Percentiles rank a stretch among this genome's conserved stretches.
Conservation (phyloP, 1,140 invertebrate species). For the Drosophila punjabiensis region DNA sequence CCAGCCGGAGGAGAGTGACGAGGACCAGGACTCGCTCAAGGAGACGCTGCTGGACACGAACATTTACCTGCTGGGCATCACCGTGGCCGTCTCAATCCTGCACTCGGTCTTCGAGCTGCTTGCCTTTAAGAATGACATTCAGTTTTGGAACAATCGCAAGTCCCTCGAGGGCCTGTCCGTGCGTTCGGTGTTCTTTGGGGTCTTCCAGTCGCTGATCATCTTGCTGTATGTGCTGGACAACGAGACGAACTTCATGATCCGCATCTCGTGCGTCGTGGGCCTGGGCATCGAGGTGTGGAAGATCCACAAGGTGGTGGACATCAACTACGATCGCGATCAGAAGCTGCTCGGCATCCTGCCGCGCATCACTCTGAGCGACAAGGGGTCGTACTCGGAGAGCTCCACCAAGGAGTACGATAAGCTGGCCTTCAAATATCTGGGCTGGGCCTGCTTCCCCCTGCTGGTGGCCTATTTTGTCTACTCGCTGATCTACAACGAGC, state of each 20-base stretch:
- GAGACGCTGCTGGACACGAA: slow-evolving; percentile 98
- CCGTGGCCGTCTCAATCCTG: slow-evolving; percentile 96
- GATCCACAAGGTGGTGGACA: slow-evolving; percentile 98
- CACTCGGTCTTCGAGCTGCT: slow-evolving; percentile 99
- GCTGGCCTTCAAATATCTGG: slow-evolving; percentile 98
- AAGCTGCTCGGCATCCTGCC: slow-evolving; percentile 93
- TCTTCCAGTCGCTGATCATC: slow-evolving; percentile 98
- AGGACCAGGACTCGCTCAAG: slow-evolving; percentile 98
- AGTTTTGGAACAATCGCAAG: slow-evolving; percentile 99
- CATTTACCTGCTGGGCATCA: slow-evolving; percentile 96
- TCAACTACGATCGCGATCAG: slow-evolving; percentile 92
- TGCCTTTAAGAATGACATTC: slow-evolving; percentile 99
- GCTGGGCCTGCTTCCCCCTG: slow-evolving; percentile 97
- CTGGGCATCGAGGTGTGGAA: slow-evolving; percentile 99
- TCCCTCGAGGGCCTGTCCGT: slow-evolving; percentile 99
- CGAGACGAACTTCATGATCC: slow-evolving; percentile 98
- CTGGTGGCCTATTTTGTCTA: slow-evolving; percentile 97
- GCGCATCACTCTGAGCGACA: slow-evolving; percentile 93
- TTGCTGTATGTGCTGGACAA: slow-evolving; percentile 99
- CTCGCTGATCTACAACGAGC: slow-evolving; percentile 98
- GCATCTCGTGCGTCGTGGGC: slow-evolving; percentile 96
- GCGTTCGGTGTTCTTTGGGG: slow-evolving; percentile 99
- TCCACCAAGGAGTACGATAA: slow-evolving; percentile 98
- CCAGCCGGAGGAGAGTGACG: slow-evolving; percentile 87
- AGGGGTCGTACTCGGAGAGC: slow-evolving; percentile 98